These are phyloP conservation scores for Lophotis ruficrista DNA, from an alignment of 2,113 vertebrate genomes.

Conservation along the genomic window DNA sequence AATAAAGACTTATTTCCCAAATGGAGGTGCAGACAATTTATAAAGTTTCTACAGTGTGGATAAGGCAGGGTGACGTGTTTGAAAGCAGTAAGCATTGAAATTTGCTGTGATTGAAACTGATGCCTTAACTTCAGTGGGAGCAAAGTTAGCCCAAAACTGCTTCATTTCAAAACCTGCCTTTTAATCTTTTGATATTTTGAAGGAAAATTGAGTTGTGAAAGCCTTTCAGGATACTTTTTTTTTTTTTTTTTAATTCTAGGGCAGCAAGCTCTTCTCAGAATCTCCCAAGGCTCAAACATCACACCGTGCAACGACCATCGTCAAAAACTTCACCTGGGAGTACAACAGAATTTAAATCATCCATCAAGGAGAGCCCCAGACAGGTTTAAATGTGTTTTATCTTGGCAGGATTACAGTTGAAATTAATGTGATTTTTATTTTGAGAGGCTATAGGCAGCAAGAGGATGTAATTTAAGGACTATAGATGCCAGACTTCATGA, in stretches of 20 bases:
- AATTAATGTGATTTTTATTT: background rate
- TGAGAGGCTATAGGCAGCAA: background rate
- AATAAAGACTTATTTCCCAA: background rate
- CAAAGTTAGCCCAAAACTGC: background rate
- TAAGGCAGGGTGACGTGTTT: background rate
- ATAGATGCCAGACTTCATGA: background rate
- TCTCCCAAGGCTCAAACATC: conserved; percentile 80
- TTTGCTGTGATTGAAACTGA: background rate
- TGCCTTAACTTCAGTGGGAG: background rate
- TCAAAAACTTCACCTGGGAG: conserved; percentile 67
- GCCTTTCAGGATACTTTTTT: background rate
- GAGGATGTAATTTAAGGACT: background rate
- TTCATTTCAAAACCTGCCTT: background rate
- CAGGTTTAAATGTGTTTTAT: conserved; percentile 48
- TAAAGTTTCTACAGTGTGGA: background rate
- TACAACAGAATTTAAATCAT: conserved; percentile 50
- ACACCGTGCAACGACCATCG: conserved; percentile 33
- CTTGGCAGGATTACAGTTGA: background rate
- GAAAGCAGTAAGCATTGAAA: background rate
- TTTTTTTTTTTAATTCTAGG: conserved; percentile 63
- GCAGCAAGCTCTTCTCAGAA: conserved; percentile 70
- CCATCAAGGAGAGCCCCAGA: conserved; percentile 65
- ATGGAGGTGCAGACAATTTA: background rate
- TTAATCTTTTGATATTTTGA: background rate
- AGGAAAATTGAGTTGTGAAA: background rate